phyloP scores from a whole-genome alignment of 2,888 invertebrate genomes.

The Tinea semifulvella region DNA sequence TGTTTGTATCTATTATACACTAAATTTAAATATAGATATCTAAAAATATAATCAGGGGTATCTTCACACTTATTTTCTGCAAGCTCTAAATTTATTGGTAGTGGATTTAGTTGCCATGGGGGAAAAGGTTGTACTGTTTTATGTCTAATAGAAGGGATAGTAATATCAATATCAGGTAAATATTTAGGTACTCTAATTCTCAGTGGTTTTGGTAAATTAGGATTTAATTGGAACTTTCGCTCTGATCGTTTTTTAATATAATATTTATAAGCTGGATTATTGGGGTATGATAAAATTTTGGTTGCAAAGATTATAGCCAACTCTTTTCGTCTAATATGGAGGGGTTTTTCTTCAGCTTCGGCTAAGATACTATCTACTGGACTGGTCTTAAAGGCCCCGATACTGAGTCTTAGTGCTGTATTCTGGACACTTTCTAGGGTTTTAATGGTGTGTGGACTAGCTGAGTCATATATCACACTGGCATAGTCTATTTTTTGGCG shows the following conservation, averaged over 20 bases:
- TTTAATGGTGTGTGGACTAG: conserved; percentile 3
- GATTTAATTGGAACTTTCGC: too few relatives aligned
- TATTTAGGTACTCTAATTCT: too few relatives aligned
- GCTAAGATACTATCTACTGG: neutral
- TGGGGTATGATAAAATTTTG: neutral
- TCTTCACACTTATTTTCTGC: too few relatives aligned
- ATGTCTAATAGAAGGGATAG: too few relatives aligned
- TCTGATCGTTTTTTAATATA: conserved; percentile 5
- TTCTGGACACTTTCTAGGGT: neutral
- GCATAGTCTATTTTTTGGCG: conserved; percentile 19
- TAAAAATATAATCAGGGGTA: too few relatives aligned
- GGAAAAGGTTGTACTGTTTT: too few relatives aligned
- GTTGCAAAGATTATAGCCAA: neutral
- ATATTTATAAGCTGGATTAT: neutral
- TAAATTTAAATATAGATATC: too few relatives aligned
- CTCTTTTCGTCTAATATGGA: conserved; percentile 1
- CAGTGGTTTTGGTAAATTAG: too few relatives aligned
- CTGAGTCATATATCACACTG: conserved; percentile 17
- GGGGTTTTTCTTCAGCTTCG: neutral
- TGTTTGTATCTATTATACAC: too few relatives aligned
- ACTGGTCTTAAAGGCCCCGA: conserved; percentile 1
- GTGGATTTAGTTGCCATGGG: too few relatives aligned
- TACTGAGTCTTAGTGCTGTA: conserved; percentile 2
- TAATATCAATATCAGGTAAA: too few relatives aligned
- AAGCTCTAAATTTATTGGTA: too few relatives aligned